Base-by-base conservation (phyloP, 2,797 vertebrate species). In the Molossus alvarezi region DNA sequence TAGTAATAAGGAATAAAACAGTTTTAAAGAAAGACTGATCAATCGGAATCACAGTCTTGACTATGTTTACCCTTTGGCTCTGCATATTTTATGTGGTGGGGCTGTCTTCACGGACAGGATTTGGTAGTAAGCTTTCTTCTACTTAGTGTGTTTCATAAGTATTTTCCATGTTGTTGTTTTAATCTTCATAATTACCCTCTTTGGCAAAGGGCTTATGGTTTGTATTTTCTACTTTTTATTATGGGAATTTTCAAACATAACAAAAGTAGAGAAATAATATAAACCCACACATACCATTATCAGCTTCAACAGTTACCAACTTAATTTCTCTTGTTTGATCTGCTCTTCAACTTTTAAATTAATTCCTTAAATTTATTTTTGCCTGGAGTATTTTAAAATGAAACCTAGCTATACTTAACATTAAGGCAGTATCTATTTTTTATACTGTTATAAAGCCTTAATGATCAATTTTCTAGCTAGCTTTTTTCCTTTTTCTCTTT, bases 101-200 rank as follows among this genome's bases (percentile, higher is more conserved):
- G n/a, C 45, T 80, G 17, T 41, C 2, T 7, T 60, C 77, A 13
- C 11, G 33, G 84, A 7, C 5, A 76, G 55, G 18, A 37, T 57
- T 51, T 58, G 73, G 14, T 71, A 45, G 37, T 25, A 8, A 10
- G n/a, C 53, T 62, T 72, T 75, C 37, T 81, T 80, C 67, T 60
- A 1, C 64, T 60, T 83, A 55, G 33, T 72, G 25, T 51, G 25
- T 73, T 88, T 58, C 45, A 3, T 64, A 57, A 57, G 11, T 71
- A 17, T 94, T 86, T 85, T 77, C 58, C 14, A 23, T 55, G 15
- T 81, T 88, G 51, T 29, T 64, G 10, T 90, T 88, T 72, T 85
- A 51, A 76, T 88, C 73, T 57, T 88, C 5, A 65, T 48, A n/a
- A 37, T 57, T 77, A 20, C 25, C 55, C 18, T 88, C 87, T 88